These are phyloP conservation scores for Clistopyga incitator DNA, from an alignment of 2,888 invertebrate species.

Conservation along the genomic window DNA sequence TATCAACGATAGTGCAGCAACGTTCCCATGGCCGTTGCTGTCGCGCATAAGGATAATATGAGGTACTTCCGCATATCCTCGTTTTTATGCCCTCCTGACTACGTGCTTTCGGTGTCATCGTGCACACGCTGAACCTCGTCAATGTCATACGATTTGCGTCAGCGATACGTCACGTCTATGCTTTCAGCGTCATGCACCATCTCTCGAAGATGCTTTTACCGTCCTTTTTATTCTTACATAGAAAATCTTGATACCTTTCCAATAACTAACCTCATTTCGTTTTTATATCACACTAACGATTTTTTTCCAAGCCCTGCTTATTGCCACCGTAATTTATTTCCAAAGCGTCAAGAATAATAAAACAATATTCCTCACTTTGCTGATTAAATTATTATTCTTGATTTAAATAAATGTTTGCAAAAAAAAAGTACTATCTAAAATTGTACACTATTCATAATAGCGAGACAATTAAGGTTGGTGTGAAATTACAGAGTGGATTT, in stretches of 20 bases:
- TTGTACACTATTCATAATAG: background rate
- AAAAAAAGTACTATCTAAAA: background rate
- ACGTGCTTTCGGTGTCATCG: background rate
- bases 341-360: too few relatives aligned
- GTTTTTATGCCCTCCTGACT: constrained; percentile 16
- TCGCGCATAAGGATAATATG: constrained; percentile 14
- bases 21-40: constrained; percentile 12
- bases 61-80: constrained; percentile 28
- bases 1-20: background rate
- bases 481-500: background rate
- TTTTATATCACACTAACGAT: background rate
- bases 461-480: too few relatives aligned
- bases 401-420: background rate
- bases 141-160: constrained; percentile 43
- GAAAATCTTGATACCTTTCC: constrained; percentile 19
- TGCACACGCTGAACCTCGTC: constrained; percentile 14
- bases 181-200: background rate
- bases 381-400: too few relatives aligned
- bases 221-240: background rate
- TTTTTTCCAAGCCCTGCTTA: background rate
- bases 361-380: too few relatives aligned
- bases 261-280: background rate
- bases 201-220: background rate
- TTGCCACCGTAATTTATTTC: too few relatives aligned
- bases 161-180: constrained; percentile 28